Conservation (phyloP, 2,888 invertebrate species). For the Schizaphis graminum region DNA sequence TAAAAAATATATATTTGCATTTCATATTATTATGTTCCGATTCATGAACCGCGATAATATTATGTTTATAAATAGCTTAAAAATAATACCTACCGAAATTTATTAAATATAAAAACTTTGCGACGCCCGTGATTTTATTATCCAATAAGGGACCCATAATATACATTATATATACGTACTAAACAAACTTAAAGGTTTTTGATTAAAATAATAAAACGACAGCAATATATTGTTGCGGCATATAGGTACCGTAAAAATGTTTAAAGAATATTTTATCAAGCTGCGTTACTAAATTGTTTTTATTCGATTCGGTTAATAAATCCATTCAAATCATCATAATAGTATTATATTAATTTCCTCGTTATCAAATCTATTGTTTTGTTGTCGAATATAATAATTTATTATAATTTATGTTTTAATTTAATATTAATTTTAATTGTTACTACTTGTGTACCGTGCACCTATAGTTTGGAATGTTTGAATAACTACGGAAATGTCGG, state of each 20-base stretch:
- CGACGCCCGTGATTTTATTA: neutral
- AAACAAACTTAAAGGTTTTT: conserved; percentile 4
- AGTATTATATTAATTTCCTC: neutral
- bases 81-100: neutral
- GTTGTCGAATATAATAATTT: neutral
- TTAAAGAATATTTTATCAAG: neutral
- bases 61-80: neutral
- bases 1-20: neutral
- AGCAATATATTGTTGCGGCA: neutral
- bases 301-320: neutral
- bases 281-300: neutral
- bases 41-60: neutral
- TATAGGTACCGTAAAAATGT: neutral
- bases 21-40: neutral
- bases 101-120: conserved; percentile 20
- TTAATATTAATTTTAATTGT: neutral
- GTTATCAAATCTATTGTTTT: neutral
- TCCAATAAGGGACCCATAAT: neutral
- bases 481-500: neutral
- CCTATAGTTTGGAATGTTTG: neutral
- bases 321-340: neutral
- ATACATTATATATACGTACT: neutral
- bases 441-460: neutral
- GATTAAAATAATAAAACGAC: neutral
- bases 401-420: neutral